These are phyloP conservation scores for Drosophila lutescens DNA, from an alignment of 2,888 invertebrate species.

Conservation along the genomic window DNA sequence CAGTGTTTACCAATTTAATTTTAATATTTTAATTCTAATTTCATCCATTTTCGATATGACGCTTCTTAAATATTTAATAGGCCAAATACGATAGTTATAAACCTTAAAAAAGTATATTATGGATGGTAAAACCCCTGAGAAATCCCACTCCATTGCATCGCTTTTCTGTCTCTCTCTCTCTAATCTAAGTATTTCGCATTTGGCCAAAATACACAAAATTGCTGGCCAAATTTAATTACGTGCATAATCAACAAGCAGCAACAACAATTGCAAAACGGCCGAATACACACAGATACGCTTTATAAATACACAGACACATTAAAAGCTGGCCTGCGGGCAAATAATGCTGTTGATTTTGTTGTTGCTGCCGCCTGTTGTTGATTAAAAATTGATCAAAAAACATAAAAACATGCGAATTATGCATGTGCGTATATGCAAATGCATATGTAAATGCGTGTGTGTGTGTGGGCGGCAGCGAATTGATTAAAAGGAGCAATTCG, in stretches of 20 bases:
- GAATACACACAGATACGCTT: constrained; percentile 5
- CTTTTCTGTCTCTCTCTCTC: background rate
- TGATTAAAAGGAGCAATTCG: constrained; percentile 83
- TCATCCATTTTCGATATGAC: too few relatives aligned
- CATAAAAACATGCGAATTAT: constrained; percentile 72
- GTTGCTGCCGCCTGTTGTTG: constrained; percentile 48
- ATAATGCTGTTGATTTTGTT: constrained; percentile 13
- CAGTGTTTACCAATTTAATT: too few relatives aligned
- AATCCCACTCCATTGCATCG: background rate
- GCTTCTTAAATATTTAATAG: too few relatives aligned
- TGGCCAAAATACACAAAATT: constrained; percentile 50
- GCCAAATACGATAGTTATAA: background rate
- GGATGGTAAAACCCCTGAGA: too few relatives aligned
- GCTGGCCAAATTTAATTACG: constrained; percentile 68
- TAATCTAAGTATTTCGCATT: constrained; percentile 29
- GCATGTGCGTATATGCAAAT: constrained; percentile 61
- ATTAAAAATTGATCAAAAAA: constrained; percentile 77
- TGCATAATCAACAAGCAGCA: constrained; percentile 55
- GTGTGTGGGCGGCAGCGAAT: constrained; percentile 71
- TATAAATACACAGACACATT: constrained; percentile 8
- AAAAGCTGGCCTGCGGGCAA: constrained; percentile 24
- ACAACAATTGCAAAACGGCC: constrained; percentile 29
- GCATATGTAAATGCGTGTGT: constrained; percentile 15
- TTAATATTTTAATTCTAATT: too few relatives aligned
- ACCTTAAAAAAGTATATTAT: too few relatives aligned